Percentiles rank a stretch among this genome's conserved stretches.
phyloP scores from a whole-genome alignment of 2,888 invertebrate species.

The Lithophane ornitopus region DNA sequence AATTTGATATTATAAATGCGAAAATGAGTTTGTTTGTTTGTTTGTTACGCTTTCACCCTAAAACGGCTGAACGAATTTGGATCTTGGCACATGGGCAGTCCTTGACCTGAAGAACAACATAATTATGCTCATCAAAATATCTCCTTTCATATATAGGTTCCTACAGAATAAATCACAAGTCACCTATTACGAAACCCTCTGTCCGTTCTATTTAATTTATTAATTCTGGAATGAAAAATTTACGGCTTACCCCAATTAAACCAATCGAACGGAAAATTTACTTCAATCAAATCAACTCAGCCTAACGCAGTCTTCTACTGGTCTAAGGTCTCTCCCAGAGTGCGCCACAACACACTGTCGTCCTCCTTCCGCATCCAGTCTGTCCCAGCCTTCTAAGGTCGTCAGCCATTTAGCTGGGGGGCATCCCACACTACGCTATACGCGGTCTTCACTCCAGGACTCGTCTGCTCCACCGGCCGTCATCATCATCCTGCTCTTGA shows the following conservation, averaged over 20 bases:
- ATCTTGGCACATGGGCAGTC: too few relatives aligned
- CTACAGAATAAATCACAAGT: background rate
- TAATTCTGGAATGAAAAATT: background rate
- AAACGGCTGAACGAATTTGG: too few relatives aligned
- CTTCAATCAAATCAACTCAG: background rate
- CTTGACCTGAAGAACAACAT: too few relatives aligned
- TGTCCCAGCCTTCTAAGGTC: background rate
- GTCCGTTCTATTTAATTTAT: background rate
- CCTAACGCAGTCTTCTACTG: background rate
- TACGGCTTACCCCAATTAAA: background rate
- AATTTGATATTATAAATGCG: too few relatives aligned
- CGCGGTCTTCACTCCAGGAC: background rate
- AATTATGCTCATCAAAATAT: background rate
- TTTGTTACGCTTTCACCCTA: too few relatives aligned
- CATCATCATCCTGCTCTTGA: too few relatives aligned
- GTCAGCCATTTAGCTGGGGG: background rate
- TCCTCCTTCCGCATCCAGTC: background rate
- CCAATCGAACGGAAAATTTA: background rate
- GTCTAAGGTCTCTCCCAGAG: background rate
- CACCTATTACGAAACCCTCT: background rate
- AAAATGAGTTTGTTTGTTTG: too few relatives aligned
- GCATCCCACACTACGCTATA: background rate
- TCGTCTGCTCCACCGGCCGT: background rate
- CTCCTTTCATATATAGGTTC: background rate
- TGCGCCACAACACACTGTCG: background rate